Evolutionary conservation across 2,113 vertebrate species (phyloP).

Genomic region (Osmerus mordax): DNA sequence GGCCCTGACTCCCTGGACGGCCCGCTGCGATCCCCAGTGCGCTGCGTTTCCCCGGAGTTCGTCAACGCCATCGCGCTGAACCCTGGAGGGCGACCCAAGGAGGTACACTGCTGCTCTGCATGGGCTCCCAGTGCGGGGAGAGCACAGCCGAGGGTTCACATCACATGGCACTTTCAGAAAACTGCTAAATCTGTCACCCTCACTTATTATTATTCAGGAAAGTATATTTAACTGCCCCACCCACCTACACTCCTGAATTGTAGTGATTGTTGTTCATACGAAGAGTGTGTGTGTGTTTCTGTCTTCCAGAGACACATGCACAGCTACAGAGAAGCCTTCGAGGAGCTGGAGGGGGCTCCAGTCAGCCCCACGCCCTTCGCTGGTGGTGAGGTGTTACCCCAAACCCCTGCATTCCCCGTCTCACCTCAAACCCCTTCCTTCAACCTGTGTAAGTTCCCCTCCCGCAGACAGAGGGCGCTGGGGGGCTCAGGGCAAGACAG

Average conservation of each 20-base stretch:
- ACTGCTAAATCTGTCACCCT: neutral
- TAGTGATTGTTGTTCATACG: neutral
- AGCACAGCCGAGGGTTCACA: neutral
- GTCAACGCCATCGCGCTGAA: conserved; percentile 92
- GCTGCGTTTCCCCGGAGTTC: conserved; percentile 90
- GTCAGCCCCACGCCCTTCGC: conserved; percentile 75
- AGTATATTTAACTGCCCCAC: neutral
- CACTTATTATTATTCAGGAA: no score
- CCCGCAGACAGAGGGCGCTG: conserved; percentile 63
- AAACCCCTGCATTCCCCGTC: conserved; percentile 77
- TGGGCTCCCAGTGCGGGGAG: neutral
- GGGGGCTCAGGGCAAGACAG: conserved; percentile 49
- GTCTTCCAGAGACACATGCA: conserved; percentile 88
- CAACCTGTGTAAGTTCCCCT: conserved; percentile 75
- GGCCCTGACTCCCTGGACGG: conserved; percentile 74
- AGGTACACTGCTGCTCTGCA: conserved; percentile 71
- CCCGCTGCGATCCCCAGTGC: conserved; percentile 82
- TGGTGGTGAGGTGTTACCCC: conserved; percentile 87
- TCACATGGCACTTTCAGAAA: neutral
- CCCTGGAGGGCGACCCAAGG: conserved; percentile 94
- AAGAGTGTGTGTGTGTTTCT: conserved; percentile 8
- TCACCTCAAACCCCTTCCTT: conserved; percentile 81
- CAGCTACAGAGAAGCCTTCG: conserved; percentile 97
- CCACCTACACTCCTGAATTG: neutral
- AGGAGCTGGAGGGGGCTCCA: conserved; percentile 84